A percentile compares a stretch with the other conserved stretches of the same genome.
Evolutionary conservation across 2,888 invertebrate genomes (phyloP).

Genomic region (Lepidocyrtoides sp.): DNA sequence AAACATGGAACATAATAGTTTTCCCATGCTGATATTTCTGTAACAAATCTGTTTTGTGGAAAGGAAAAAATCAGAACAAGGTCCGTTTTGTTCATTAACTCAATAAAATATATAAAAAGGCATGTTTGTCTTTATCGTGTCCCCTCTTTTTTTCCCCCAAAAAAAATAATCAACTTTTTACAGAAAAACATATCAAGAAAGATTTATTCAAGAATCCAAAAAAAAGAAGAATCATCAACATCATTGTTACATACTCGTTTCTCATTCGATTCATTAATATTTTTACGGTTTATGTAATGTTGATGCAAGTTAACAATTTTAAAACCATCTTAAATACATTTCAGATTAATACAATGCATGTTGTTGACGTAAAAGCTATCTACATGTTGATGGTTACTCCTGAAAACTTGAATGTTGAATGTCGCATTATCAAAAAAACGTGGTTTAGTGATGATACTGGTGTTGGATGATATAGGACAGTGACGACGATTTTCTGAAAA

Average conservation of each 20-base stretch:
- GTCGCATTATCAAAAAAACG: not conserved
- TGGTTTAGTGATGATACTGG: not conserved
- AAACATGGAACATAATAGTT: slow-evolving; percentile 23
- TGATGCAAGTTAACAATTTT: not conserved
- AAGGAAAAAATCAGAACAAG: slow-evolving; percentile 45
- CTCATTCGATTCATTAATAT: not conserved
- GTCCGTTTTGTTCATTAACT: slow-evolving; percentile 58
- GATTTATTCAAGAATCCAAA: not conserved
- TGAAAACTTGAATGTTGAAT: slow-evolving; percentile 30
- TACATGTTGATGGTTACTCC: slow-evolving; percentile 15
- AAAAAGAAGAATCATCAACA: not conserved
- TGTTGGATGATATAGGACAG: not conserved
- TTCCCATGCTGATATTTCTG: slow-evolving; percentile 38
- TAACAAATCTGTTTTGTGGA: not conserved
- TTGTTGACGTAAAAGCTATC: not conserved
- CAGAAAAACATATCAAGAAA: not conserved
- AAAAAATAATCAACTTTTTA: not conserved
- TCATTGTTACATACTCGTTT: not conserved
- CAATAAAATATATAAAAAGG: slow-evolving; percentile 54
- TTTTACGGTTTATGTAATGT: not conserved
- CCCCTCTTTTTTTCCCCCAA: not conserved
- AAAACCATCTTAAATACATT: slow-evolving; percentile 1
- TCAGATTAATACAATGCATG: no score
- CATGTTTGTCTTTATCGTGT: slow-evolving; percentile 48
- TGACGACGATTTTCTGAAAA: not conserved